phyloP scores from a whole-genome alignment of 1,140 invertebrate genomes.

The Harpegnathos saltator region DNA sequence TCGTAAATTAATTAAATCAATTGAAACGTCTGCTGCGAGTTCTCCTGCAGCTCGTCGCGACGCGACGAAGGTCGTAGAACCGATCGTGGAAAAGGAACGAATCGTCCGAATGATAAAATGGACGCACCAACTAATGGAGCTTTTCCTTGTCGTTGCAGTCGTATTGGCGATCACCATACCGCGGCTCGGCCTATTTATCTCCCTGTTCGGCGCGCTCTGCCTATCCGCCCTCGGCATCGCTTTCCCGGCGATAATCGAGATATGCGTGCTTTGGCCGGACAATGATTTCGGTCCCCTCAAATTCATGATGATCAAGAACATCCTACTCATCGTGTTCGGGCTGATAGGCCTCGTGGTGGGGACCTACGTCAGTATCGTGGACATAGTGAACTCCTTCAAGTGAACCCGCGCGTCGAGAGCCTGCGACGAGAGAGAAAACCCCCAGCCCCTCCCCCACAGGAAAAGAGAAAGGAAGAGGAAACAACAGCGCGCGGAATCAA shows the following conservation, averaged over 20 bases:
- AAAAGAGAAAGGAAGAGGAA: constrained; percentile 1
- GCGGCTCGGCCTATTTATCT: constrained; percentile 93
- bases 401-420: background rate
- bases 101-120: too few relatives aligned
- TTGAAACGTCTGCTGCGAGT: too few relatives aligned
- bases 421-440: background rate
- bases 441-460: too few relatives aligned
- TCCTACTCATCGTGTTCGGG: constrained; percentile 88
- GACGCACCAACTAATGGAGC: too few relatives aligned
- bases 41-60: too few relatives aligned
- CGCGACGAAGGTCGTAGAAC: too few relatives aligned
- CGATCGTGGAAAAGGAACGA: background rate
- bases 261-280: constrained; percentile 88
- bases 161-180: constrained; percentile 91
- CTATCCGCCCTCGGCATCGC: constrained; percentile 93
- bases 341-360: constrained; percentile 89
- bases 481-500: background rate
- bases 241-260: constrained; percentile 93
- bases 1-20: background rate
- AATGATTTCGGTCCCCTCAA: constrained; percentile 83
- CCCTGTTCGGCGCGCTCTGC: constrained; percentile 93
- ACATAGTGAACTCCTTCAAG: constrained; percentile 86
- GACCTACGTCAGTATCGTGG: constrained; percentile 89
- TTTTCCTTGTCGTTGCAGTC: constrained; percentile 87
- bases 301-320: constrained; percentile 86